phyloP scores from a whole-genome alignment of 2,113 vertebrate genomes.

The Circaetus gallicus region DNA sequence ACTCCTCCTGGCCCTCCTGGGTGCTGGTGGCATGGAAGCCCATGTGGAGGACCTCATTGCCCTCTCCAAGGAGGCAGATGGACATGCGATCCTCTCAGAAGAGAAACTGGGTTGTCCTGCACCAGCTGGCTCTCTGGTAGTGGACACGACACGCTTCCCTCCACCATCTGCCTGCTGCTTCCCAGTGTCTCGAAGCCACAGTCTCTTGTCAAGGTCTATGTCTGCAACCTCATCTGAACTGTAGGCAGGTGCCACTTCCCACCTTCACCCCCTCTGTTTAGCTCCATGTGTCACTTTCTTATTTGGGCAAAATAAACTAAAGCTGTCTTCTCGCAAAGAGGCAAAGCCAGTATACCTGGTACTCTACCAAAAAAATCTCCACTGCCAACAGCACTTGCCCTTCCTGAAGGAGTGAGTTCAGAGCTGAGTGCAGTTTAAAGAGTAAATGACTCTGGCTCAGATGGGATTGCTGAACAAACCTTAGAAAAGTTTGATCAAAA shows the following conservation, averaged over 20 bases:
- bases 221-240: neutral
- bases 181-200: neutral
- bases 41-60: neutral
- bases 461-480: neutral
- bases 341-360: neutral
- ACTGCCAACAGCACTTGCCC: neutral
- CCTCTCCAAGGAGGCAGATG: neutral
- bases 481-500: neutral
- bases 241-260: neutral
- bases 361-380: neutral
- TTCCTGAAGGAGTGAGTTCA: neutral
- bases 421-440: neutral
- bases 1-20: neutral
- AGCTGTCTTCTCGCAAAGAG: rapidly evolving
- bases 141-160: rapidly evolving
- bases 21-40: neutral
- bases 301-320: neutral
- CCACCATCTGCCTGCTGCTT: rapidly evolving
- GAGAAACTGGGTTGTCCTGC: neutral
- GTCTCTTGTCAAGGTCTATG: neutral
- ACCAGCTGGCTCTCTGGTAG: neutral
- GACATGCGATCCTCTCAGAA: neutral
- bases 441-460: neutral
- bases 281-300: rapidly evolving
- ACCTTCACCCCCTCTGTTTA: neutral